phyloP scores from a whole-genome alignment of 2,888 invertebrate genomes.

The Phaonia tiefii region DNA sequence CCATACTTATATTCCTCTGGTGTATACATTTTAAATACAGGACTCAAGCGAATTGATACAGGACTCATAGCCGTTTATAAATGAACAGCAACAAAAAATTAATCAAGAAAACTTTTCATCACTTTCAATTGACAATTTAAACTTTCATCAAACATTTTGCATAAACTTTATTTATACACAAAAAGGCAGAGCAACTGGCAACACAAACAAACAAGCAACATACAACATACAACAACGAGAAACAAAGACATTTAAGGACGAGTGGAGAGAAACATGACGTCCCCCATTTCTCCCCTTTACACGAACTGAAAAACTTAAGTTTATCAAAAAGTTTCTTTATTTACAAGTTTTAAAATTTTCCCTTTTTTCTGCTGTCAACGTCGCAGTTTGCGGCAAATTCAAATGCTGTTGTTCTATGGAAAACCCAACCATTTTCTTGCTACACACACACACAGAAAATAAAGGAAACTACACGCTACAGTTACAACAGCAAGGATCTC shows the following conservation, averaged over 20 bases:
- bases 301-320: constrained; percentile 39
- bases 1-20: too few species aligned
- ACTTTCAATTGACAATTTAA: constrained; percentile 80
- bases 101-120: constrained; percentile 79
- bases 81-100: constrained; percentile 71
- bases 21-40: constrained; percentile 65
- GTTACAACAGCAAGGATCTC: too few species aligned
- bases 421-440: background rate
- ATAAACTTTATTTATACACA: constrained; percentile 72
- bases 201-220: constrained; percentile 35
- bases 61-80: background rate
- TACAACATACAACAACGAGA: background rate
- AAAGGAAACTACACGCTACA: too few species aligned
- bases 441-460: constrained; percentile 9
- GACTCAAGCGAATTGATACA: constrained; percentile 37
- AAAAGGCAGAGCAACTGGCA: constrained; percentile 54
- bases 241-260: constrained; percentile 26
- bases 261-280: constrained; percentile 21
- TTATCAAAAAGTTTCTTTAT: constrained; percentile 65
- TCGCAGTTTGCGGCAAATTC: too few species aligned
- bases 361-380: constrained; percentile 33
- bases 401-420: too few species aligned
- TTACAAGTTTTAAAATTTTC: constrained; percentile 58
- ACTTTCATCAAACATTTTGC: constrained; percentile 77
- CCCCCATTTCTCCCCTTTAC: too few species aligned